Conservation (phyloP, 2,113 vertebrate species). For the Urocolius indicus region DNA sequence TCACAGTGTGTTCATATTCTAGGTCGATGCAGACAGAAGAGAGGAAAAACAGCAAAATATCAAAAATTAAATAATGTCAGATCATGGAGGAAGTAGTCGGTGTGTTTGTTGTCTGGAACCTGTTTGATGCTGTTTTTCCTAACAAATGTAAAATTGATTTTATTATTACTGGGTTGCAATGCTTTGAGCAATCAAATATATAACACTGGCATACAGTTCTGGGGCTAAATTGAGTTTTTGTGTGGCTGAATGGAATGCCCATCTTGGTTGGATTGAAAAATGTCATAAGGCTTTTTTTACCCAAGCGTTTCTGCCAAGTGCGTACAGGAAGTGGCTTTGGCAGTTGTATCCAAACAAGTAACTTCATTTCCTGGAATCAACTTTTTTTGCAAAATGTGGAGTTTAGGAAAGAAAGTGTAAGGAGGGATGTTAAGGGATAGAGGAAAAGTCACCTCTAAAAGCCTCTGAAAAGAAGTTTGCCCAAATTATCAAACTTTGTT, state of each 20-base stretch:
- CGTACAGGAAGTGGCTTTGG: constrained; percentile 67
- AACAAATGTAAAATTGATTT: constrained; percentile 1
- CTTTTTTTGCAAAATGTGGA: constrained; percentile 26
- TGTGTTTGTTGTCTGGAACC: constrained; percentile 16
- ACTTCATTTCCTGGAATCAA: constrained; percentile 66
- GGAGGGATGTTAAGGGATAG: background rate
- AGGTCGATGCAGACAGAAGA: background rate
- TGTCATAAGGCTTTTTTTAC: constrained; percentile 53
- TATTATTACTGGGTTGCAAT: constrained; percentile 14
- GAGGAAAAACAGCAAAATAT: background rate
- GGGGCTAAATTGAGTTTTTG: background rate
- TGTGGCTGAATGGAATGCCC: constrained; percentile 57
- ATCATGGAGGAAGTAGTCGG: background rate
- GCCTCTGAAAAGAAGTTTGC: background rate
- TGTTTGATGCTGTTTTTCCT: background rate
- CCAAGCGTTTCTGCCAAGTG: constrained; percentile 39
- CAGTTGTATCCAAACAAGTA: constrained; percentile 46
- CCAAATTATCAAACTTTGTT: background rate
- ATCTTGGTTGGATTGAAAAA: constrained; percentile 52
- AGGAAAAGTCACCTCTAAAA: background rate
- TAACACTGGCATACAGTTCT: background rate
- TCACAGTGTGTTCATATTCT: background rate
- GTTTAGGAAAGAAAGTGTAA: constrained; percentile 28
- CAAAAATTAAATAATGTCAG: background rate
- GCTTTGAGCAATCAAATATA: background rate